A percentile compares a stretch with the other conserved stretches of the same genome.
Conservation (phyloP, 2,797 vertebrate species). For the Acipenser transmontanus region DNA sequence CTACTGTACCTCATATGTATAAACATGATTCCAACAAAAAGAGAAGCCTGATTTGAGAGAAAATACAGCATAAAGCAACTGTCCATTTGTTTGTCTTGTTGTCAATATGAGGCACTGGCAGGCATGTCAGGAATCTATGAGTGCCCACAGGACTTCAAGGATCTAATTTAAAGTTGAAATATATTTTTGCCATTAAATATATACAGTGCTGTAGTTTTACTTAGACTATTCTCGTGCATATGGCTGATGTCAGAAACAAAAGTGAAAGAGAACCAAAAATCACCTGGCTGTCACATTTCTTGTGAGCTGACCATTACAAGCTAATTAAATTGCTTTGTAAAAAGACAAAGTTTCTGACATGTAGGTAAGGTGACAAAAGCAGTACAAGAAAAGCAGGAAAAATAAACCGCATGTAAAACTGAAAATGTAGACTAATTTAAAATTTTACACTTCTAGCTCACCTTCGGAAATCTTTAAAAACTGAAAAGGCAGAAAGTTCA, state of each 20-base stretch:
- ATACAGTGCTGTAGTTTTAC: neutral
- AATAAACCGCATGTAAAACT: neutral
- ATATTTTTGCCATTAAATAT: neutral
- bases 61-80: no score
- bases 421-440: conserved; percentile 13
- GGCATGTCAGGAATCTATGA: no score
- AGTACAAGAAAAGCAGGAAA: conserved; percentile 3
- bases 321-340: conserved; percentile 12
- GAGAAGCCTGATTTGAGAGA: no score
- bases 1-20: no score
- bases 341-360: conserved; percentile 4
- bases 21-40: no score
- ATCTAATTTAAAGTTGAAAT: neutral
- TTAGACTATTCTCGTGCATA: no score
- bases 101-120: no score
- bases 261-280: no score
- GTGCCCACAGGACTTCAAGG: no score
- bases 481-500: conserved; percentile 44
- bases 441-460: conserved; percentile 18
- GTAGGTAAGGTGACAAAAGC: conserved; percentile 3
- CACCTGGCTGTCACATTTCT: neutral
- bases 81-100: no score
- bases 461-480: conserved; percentile 46
- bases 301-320: neutral
- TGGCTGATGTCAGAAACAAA: no score